Percentiles rank a stretch among this genome's conserved stretches.
Conservation (phyloP, 2,797 vertebrate species). For the Ptychobarbus kaznakovi region DNA sequence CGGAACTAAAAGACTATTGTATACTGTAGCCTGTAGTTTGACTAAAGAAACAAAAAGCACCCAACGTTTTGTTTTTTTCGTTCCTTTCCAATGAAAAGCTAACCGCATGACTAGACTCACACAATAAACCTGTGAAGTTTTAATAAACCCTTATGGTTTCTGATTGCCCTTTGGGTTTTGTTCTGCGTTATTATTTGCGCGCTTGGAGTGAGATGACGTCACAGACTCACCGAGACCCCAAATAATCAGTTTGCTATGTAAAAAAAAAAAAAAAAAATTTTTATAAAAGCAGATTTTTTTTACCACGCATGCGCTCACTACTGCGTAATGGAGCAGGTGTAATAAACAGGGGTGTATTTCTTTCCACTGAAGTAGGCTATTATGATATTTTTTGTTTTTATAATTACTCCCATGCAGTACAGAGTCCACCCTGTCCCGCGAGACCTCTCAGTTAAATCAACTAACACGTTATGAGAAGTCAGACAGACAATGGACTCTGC, state of each 20-base stretch:
- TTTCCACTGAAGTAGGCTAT: conserved; percentile 68
- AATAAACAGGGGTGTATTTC: conserved; percentile 67
- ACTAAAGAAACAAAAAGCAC: not conserved
- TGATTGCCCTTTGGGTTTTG: not conserved
- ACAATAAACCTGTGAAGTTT: conserved; percentile 72
- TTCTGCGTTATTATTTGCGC: not conserved
- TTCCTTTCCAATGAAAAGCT: conserved; percentile 74
- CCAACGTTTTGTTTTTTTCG: conserved; percentile 58
- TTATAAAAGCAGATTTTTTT: too few relatives aligned
- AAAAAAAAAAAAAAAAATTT: not conserved
- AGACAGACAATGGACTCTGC: not conserved
- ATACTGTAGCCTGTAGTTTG: not conserved
- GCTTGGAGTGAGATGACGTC: not conserved
- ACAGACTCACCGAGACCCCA: not conserved
- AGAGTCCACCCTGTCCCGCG: conserved; percentile 63
- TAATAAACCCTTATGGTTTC: conserved; percentile 73
- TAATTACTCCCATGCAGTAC: conserved; percentile 49
- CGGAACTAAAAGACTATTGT: not conserved
- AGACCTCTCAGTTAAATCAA: conserved; percentile 42
- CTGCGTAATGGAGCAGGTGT: conserved; percentile 47
- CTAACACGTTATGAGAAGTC: not conserved
- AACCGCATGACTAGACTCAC: conserved; percentile 60
- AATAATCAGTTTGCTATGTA: not conserved
- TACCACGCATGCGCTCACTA: conserved; percentile 4
- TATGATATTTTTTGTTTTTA: conserved; percentile 73